Evolutionary conservation across 1,140 invertebrate genomes (phyloP), one percentile per base, ranked within the genome.

Genomic region (Drosophila lacertosa): DNA sequence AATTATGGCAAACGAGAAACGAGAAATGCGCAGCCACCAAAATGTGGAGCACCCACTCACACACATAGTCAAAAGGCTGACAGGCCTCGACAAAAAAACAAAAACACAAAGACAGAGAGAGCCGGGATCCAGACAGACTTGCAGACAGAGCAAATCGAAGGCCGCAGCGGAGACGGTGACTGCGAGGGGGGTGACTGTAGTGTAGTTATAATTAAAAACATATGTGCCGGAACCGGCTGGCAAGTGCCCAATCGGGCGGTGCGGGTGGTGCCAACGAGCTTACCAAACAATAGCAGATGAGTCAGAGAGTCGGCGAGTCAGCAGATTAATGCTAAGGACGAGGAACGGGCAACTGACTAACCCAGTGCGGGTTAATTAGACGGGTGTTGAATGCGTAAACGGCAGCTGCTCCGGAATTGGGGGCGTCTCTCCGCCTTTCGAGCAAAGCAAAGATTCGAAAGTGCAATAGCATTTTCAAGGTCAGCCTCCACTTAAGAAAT

Each of bases 201-300:
- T 74, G 55, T 59, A 69, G 74, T 72, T 88, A 88, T 88, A 88
- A 88, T 88, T 88, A 88, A 88, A 88, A 88, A 88, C 82, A 88
- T 73, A 89, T 88, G 82, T 71, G 77, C 22, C 74, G 84, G 64
- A 79, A 81, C 82, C 59, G n/a, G 26, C 11, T 26, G 39, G 48
- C 26, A n/a, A 11, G 44, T 29, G 33, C 33, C 10, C 11, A 51
- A 10, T 24, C n/a, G 9, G 13, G n/a, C 42, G 51, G 51, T 33
- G 51, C 54, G 58, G 5, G 47, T 6, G 10, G 9, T 33, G 58
- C 29, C 55, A 50, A 42, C 45, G 35, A 44, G 60, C 59, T 40
- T 18, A 35, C 20, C 53, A 42, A 58, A 73, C 73, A 74, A 69
- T 47, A 55, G 39, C 76, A 66, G 66, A 62, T 78, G 58, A 64